Percentiles rank a stretch among this genome's conserved stretches.
These are phyloP conservation scores for Lasioglossum marginatum DNA, from an alignment of 2,888 invertebrate species.

Conservation along the genomic window DNA sequence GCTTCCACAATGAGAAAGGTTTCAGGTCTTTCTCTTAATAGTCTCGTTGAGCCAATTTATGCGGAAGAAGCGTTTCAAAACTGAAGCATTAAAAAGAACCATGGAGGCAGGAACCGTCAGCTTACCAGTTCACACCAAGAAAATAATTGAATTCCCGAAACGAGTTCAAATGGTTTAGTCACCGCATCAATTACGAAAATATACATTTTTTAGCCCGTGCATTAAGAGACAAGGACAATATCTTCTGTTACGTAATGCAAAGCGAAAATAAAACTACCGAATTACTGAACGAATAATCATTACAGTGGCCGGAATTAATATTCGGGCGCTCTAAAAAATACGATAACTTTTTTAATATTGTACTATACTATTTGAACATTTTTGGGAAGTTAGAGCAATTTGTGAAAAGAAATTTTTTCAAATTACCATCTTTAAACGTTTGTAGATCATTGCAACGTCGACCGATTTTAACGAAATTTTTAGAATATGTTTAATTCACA, in stretches of 20 bases:
- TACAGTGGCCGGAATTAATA: too few species aligned
- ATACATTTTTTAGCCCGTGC: background rate
- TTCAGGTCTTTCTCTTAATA: constrained; percentile 40
- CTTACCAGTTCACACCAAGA: background rate
- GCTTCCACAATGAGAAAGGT: constrained; percentile 30
- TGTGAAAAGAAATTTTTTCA: too few species aligned
- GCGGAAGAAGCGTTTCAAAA: constrained; percentile 21
- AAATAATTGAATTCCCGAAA: constrained; percentile 21
- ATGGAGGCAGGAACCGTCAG: constrained; percentile 16
- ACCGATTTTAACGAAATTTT: too few species aligned
- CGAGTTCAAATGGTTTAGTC: constrained; percentile 38
- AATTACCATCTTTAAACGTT: too few species aligned
- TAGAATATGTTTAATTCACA: too few species aligned
- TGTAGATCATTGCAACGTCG: too few species aligned
- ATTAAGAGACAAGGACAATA: background rate
- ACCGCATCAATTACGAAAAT: background rate
- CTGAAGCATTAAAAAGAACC: constrained; percentile 33
- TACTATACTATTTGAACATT: too few species aligned
- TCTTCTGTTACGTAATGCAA: background rate
- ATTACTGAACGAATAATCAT: too few species aligned
- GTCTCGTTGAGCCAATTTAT: constrained; percentile 51
- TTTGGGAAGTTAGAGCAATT: too few species aligned
- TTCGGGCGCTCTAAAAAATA: too few species aligned
- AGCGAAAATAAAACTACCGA: background rate
- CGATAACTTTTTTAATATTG: too few species aligned